Evolutionary conservation across 2,888 invertebrate species (phyloP), one percentile per base, ranked within the genome.

Genomic region (Reticulitermes lucifugus): DNA sequence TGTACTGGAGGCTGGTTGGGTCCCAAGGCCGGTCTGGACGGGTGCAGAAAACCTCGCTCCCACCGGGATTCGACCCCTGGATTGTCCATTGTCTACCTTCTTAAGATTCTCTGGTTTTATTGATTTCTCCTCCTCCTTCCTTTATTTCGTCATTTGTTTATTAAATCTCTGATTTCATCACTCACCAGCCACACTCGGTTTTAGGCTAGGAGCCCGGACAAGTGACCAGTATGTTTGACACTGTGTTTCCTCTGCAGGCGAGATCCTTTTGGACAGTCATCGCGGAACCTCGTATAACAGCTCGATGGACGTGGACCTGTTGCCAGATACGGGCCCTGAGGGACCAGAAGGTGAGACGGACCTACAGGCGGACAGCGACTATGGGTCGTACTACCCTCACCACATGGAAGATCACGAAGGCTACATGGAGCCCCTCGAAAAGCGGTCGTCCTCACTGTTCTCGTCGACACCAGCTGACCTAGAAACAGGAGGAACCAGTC

Each of bases 381-480:
- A 83, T 12, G 55, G 41, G 21, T 43, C 29, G 21, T 65, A 71
- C 41, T 41, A 25, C n/a, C 55, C 41, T 29, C 35, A 29, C 73
- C 77, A 51, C 6, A 0, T 77, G n/a, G 46, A 85, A 29, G 83
- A 87, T 59, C 84, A 70, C 25, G 87, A 87, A 7, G 79, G 29
- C 46, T 86, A 73, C 35, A 65, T 86, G 73, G 87, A 90, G 90
- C 88, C 89, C 89, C 65, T 91, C 89, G 90, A 89, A 89, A 88
- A 89, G 88, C 70, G 90, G 85, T 88, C 90, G 83, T 89, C 90
- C 88, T 89, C 90, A 87, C 89, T 90, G 88, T 91, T 90, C 88
- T 91, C 90, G 83, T 91, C 91, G 81, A 91, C 90, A 79, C 91
- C 91, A 43, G 90, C 90, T 85, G 90, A 91, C 87, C 89, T 91